These are phyloP conservation scores for Helicoverpa zea DNA, from an alignment of 1,140 invertebrate species.

Conservation along the genomic window DNA sequence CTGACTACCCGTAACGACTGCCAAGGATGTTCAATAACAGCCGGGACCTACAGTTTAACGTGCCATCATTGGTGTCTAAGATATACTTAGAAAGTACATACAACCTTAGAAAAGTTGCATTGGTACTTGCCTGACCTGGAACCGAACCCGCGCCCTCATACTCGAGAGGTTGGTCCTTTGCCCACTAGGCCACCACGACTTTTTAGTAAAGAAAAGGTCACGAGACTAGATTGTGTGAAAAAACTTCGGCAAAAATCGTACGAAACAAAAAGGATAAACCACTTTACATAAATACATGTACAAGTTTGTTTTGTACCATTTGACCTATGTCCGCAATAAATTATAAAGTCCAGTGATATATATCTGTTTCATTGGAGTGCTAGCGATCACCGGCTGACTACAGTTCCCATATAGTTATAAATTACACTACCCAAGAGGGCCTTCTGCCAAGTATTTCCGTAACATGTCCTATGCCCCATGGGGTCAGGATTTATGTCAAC, in stretches of 20 bases:
- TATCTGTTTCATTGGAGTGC: conserved; percentile 45
- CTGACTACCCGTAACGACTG: no score
- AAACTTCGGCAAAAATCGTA: neutral
- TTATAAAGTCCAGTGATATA: conserved; percentile 47
- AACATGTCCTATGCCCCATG: conserved; percentile 62
- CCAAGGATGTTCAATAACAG: no score
- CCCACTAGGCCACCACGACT: no score
- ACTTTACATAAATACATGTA: conserved; percentile 32
- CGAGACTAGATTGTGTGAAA: no score
- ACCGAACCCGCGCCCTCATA: no score
- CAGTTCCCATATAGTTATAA: conserved; percentile 61
- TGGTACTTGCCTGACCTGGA: no score
- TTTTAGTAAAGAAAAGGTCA: no score
- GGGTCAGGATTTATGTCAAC: conserved; percentile 74
- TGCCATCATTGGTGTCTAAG: no score
- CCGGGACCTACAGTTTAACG: no score
- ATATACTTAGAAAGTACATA: no score
- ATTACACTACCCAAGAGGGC: conserved; percentile 66
- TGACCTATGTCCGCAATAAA: conserved; percentile 47
- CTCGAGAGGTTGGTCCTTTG: no score
- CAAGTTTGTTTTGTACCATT: conserved; percentile 44
- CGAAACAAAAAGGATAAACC: conserved; percentile 10
- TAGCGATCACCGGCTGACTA: conserved; percentile 37
- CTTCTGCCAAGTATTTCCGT: conserved; percentile 71
- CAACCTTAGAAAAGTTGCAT: no score